phyloP scores from a whole-genome alignment of 2,797 vertebrate species.

The Antrozous pallidus region DNA sequence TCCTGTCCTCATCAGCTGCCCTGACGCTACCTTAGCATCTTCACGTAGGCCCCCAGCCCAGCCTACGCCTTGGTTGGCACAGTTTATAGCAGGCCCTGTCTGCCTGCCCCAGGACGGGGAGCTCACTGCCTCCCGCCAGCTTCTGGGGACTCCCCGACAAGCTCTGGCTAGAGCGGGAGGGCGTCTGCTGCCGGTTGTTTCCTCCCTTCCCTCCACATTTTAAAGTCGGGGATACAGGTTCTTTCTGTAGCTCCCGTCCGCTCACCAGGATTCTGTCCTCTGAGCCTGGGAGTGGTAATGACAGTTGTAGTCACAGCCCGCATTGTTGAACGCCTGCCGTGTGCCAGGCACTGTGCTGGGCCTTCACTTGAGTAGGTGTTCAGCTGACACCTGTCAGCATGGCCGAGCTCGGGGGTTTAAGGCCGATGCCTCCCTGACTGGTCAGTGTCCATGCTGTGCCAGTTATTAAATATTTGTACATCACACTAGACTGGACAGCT shows the following conservation, averaged over 20 bases:
- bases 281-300: too few species aligned
- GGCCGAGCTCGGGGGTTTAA: not conserved
- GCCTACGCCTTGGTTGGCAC: not conserved
- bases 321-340: not conserved
- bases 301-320: not conserved
- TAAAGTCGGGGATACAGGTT: not conserved
- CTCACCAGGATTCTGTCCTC: not conserved
- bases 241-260: not conserved
- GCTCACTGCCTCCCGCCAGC: not conserved
- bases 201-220: not conserved
- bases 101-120: not conserved
- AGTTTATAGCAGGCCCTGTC: not conserved
- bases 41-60: not conserved
- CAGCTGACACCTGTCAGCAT: rapidly evolving
- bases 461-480: not conserved
- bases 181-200: not conserved
- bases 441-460: not conserved
- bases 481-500: not conserved
- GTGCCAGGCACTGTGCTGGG: not conserved
- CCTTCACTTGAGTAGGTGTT: rapidly evolving
- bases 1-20: not conserved
- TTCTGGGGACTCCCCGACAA: not conserved
- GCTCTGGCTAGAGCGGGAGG: not conserved
- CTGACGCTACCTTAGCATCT: not conserved
- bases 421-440: not conserved